Evolutionary conservation across 2,888 invertebrate genomes (phyloP), one percentile per base, ranked within the genome.

Genomic region (Luperina nickerlii): DNA sequence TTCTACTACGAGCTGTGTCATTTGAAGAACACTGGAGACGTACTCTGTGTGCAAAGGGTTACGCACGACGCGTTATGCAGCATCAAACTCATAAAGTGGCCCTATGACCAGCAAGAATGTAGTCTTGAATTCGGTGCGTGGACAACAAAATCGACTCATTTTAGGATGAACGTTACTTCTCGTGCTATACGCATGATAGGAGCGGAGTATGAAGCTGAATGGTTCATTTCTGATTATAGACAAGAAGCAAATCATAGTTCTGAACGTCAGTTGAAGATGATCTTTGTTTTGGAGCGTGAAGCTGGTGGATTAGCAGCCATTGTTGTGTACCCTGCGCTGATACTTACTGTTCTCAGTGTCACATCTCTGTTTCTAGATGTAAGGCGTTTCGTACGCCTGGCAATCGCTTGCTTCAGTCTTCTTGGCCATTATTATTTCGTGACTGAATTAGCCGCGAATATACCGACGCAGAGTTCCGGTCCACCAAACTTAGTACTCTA

Each of bases 231-330:
- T 9, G 90, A 92, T 72, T 92, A 89, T 73, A 76, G 86, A 7
- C 87, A 90, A 62, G 79, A 80, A 0, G 78, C 87, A 38, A 74
- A 89, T 68, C n/a, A 81, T 5, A 84, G 69, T n/a, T 78, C 87
- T 13, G 79, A 88, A 0, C 80, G 77, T 0, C 89, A 90, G 38
- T 70, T 95, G 9, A 87, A 81, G 24, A 76, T 95, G 65, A 87
- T 86, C 0, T 93, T 95, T 38, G 76, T 89, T 0, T 77, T 95
- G 38, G 91, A 94, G 68, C 89, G 95, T 6, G 91, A 93, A 68
- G 92, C 92, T 0, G 83, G 81, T 9, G 88, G 89, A 0, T 72
- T 95, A 0, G 92, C 89, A 5, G 90, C 91, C 0, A 80, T 93
- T 3, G 78, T 94, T 0, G 78, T 95, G 0, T 87, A 91, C 3